phyloP scores from a whole-genome alignment of 2,888 invertebrate genomes.

The Criorhina ranunculi region DNA sequence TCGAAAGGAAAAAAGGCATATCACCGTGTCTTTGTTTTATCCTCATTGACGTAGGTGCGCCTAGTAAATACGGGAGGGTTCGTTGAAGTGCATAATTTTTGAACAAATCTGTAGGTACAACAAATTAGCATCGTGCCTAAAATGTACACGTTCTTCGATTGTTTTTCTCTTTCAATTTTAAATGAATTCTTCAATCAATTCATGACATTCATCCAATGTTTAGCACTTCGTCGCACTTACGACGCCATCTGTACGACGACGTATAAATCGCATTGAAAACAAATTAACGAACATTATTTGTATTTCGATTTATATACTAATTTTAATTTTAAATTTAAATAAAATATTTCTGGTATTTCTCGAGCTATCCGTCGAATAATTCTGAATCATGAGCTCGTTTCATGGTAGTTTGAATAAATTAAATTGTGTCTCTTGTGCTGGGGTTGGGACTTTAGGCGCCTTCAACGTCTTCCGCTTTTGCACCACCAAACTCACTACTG shows the following conservation, averaged over 20 bases:
- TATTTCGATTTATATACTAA: neutral
- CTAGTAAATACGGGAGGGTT: neutral
- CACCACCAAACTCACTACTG: neutral
- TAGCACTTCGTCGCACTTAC: conserved; percentile 19
- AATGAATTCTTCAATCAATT: neutral
- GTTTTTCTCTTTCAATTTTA: neutral
- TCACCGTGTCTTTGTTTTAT: conserved; percentile 9
- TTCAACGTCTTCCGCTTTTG: neutral
- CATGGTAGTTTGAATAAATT: conserved; percentile 7
- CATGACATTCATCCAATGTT: neutral
- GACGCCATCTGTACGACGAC: too few species aligned
- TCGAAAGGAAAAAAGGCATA: neutral
- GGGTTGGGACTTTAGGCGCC: neutral
- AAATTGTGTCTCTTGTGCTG: neutral
- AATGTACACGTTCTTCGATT: neutral
- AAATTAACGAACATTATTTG: neutral
- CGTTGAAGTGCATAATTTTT: neutral
- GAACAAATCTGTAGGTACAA: conserved; percentile 8
- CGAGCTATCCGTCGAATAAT: neutral
- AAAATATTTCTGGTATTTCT: neutral
- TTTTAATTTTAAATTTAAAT: conserved; percentile 10
- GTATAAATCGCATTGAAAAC: conserved; percentile 1
- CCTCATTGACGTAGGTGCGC: conserved; percentile 22
- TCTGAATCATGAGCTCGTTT: conserved; percentile 11
- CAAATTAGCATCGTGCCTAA: conserved; percentile 1